Base-by-base conservation (phyloP, 2,797 vertebrate species). In the Numenius phaeopus region DNA sequence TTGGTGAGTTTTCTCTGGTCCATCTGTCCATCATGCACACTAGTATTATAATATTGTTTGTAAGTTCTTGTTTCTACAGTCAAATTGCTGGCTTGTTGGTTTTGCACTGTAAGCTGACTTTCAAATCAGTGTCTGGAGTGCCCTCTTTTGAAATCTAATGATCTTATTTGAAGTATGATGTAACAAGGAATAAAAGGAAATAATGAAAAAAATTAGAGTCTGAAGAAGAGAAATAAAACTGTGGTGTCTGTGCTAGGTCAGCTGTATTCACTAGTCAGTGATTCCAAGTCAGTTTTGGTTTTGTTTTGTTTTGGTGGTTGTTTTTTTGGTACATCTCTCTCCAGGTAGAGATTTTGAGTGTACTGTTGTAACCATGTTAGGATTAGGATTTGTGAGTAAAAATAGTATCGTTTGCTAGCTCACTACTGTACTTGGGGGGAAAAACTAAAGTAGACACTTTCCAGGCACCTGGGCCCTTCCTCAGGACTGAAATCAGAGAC, bases 341-440 rank as follows among this genome's bases (percentile, higher is more conserved):
- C 65, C 61, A 66, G 15, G 14, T 78, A 39, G 42, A 57, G 34
- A 14, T 55, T 30, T 0, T 52, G 42, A 70, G 4, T 16, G 7
- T 44, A 11, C 10, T 55, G 17, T 61, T 77, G 18, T 40, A 58
- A 29, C 14, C 4, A 4, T 5, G 2, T 12, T 52, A 10, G 16
- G 52, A 72, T 50, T 77, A 40, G 37, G 13, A 58, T 75, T 78
- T 95, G 11, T 37, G 30, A 40, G n/a, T 72, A 46, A 49, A 76
- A 57, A 14, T 4, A 6, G 3, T 10, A 5, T 70, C 5, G 23
- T 66, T 37, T 86, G 2, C 34, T 75, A 55, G 22, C 10, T 90
- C 19, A 22, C 15, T 85, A 1, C 16, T 24, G 7, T 64, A 14
- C 22, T 29, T 24, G 42, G 4, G 20, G 11, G 2, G 1, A 1